Percentiles rank a stretch among this genome's conserved stretches.
These are phyloP conservation scores for Acipenser ruthenus DNA, from an alignment of 2,797 vertebrate genomes.

Conservation along the genomic window DNA sequence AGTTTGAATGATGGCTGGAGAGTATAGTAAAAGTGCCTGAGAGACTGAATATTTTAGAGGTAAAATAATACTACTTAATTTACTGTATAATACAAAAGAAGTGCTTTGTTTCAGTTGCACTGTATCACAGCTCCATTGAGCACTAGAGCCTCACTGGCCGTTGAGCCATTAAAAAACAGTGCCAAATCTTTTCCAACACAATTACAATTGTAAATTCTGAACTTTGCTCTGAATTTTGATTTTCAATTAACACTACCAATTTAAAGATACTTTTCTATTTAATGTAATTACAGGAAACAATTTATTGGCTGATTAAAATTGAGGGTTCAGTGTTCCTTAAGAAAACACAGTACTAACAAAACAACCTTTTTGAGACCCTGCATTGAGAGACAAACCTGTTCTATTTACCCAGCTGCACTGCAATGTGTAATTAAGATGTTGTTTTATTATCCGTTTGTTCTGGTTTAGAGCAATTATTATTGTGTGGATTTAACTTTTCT, in stretches of 20 bases:
- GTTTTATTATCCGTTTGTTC: conserved; percentile 65
- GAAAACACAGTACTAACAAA: conserved; percentile 63
- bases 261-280: conserved; percentile 84
- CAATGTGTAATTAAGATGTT: conserved; percentile 70
- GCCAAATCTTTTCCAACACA: conserved; percentile 63
- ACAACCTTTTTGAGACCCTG: conserved; percentile 50
- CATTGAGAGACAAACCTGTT: conserved; percentile 57
- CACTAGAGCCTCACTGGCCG: conserved; percentile 46
- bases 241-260: conserved; percentile 89
- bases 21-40: conserved; percentile 91
- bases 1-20: conserved; percentile 92
- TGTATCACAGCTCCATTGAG: conserved; percentile 66
- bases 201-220: conserved; percentile 73
- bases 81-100: conserved; percentile 79
- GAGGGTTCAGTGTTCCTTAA: conserved; percentile 72
- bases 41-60: conserved; percentile 91
- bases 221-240: conserved; percentile 89
- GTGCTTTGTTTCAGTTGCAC: conserved; percentile 61
- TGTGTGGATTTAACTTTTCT: conserved; percentile 58
- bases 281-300: conserved; percentile 93
- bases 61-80: conserved; percentile 98
- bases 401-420: conserved; percentile 86
- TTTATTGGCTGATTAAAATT: conserved; percentile 92
- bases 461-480: conserved; percentile 56
- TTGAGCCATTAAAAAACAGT: conserved; percentile 53